These are phyloP conservation scores for Amiota minor DNA, from an alignment of 2,888 invertebrate species.

Conservation along the genomic window DNA sequence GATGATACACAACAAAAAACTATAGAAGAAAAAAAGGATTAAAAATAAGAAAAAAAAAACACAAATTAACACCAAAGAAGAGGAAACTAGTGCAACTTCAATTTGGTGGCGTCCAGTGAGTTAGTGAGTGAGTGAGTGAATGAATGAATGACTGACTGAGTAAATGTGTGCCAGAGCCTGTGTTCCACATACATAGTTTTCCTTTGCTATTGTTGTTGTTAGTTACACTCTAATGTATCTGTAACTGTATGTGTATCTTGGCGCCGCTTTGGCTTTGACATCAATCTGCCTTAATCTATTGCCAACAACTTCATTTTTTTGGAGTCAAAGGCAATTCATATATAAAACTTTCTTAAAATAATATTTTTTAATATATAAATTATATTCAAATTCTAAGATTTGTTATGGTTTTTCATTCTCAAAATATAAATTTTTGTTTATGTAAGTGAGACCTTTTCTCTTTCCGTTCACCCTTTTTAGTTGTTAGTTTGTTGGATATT, in stretches of 20 bases:
- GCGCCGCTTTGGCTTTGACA: neutral
- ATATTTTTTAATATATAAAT: neutral
- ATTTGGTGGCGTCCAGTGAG: neutral
- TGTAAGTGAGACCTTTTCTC: neutral
- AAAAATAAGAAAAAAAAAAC: neutral
- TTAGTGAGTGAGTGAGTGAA: neutral
- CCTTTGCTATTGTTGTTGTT: no score
- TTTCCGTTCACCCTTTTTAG: neutral
- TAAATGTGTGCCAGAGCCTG: neutral
- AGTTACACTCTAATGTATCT: neutral
- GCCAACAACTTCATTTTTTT: neutral
- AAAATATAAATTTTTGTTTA: neutral
- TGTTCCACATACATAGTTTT: no score
- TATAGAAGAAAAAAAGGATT: neutral
- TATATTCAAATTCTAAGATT: neutral
- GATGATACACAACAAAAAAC: conserved; percentile 11
- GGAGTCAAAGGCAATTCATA: neutral
- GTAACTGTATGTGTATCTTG: neutral
- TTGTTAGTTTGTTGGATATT: conserved; percentile 12
- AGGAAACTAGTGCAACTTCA: conserved; percentile 22
- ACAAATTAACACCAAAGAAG: neutral
- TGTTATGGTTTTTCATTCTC: neutral
- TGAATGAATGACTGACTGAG: neutral
- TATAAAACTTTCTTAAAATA: neutral
- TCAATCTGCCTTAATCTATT: neutral